Base-by-base conservation (phyloP, 2,888 invertebrate genomes). In the Euzetes globulus region DNA sequence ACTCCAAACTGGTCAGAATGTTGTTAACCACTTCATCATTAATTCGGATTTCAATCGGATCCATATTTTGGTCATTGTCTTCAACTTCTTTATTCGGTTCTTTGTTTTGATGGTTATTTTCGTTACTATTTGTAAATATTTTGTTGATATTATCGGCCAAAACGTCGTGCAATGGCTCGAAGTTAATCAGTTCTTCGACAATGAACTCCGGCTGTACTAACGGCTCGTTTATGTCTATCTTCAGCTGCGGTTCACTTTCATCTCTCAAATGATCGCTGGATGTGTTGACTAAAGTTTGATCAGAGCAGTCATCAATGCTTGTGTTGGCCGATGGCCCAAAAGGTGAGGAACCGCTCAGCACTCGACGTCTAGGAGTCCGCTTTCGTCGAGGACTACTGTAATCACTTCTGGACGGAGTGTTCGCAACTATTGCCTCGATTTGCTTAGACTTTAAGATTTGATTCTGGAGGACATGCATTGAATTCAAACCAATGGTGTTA, bases 61-160 rank as follows among this genome's bases (percentile, higher is more conserved):
- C 25, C 4, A 41, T 11, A 11, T 25, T 17, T 15, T 60, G 17
- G 60, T 60, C 15, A 60, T 60, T 29, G 15, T 19, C 15, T 37
- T 41, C 41, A 37, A 6, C 1, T 7, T 63, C 29, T 33, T 63
- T 37, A 29, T 63, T 37, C 11, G 5, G 13, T 11, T 58, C 58
- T 3, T 33, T 33, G 25, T 60, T 60, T 29, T 71, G 47, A 1
- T 47, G 25, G 19, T 5, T 13, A 71, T 71, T 50, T 17, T 55
- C 17, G n/a, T 27, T 5, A 13, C n/a, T 0, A 71, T 33, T 27
- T 25, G 19, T 17, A 19, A 60, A 55, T 11, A 72, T 41, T 73
- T 68, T 73, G 13, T 74, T 71, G 7, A 74, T 74, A 47, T 52
- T 74, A n/a, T 71, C 19, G 17, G 74, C 74, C 50, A 74, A 52